phyloP scores from a whole-genome alignment of 1,140 invertebrate species.

The Macrocentrus cingulum region DNA sequence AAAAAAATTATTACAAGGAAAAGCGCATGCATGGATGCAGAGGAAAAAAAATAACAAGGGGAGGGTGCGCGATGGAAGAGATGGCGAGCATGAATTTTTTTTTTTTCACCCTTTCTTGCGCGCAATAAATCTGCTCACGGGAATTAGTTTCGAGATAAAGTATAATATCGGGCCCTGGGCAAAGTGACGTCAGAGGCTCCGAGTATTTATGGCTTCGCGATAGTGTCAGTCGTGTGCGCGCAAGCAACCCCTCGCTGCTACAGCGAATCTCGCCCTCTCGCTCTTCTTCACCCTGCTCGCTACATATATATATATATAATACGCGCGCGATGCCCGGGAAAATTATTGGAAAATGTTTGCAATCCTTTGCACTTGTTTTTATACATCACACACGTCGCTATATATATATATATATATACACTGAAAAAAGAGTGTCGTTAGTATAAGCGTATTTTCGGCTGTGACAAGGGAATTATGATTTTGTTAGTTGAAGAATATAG shows the following conservation, averaged over 20 bases:
- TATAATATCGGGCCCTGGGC: conserved; percentile 51
- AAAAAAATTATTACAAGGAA: too few relatives aligned
- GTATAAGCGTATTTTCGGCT: too few relatives aligned
- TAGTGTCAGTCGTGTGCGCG: conserved; percentile 49
- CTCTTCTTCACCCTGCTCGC: conserved; percentile 13
- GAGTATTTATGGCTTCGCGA: conserved; percentile 49
- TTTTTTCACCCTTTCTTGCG: conserved; percentile 49
- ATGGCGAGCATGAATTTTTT: conserved; percentile 4
- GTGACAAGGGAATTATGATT: too few relatives aligned
- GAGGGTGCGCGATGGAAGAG: conserved; percentile 5
- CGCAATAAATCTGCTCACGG: conserved; percentile 52
- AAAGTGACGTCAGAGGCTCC: conserved; percentile 50
- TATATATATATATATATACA: too few relatives aligned
- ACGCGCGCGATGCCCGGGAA: conserved; percentile 29
- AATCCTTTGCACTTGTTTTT: conserved; percentile 16
- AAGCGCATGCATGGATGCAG: background rate
- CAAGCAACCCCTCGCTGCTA: conserved; percentile 16
- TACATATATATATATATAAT: background rate
- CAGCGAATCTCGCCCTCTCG: background rate
- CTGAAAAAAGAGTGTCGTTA: too few relatives aligned
- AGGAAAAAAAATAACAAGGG: background rate
- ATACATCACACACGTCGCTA: too few relatives aligned
- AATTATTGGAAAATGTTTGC: conserved; percentile 52
- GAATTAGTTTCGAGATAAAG: conserved; percentile 55
- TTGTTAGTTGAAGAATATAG: too few relatives aligned